A percentile compares a stretch with the other conserved stretches of the same genome.
phyloP scores from a whole-genome alignment of 1,140 invertebrate species.

The Cherax destructor region DNA sequence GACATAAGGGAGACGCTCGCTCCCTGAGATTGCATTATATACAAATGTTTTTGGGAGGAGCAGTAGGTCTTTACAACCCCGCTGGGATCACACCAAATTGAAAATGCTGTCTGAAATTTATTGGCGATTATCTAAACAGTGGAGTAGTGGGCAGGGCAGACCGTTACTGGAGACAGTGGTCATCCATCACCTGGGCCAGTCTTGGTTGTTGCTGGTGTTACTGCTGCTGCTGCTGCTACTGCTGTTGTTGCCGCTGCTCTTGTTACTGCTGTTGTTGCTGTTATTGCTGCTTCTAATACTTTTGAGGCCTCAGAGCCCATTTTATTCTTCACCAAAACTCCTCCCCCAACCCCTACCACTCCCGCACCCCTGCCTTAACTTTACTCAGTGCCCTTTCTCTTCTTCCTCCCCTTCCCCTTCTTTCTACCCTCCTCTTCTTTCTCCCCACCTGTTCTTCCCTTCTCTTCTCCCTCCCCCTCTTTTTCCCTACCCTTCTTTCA shows the following conservation, averaged over 20 bases:
- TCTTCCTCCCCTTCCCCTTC: neutral
- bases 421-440: neutral
- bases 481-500: neutral
- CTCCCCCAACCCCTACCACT: too few relatives aligned
- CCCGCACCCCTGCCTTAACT: too few relatives aligned
- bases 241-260: neutral
- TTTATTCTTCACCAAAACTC: neutral
- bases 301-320: neutral
- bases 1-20: too few relatives aligned
- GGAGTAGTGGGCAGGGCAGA: constrained; percentile 31
- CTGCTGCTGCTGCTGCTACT: neutral
- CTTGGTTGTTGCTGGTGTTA: neutral
- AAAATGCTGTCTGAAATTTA: constrained; percentile 64
- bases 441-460: neutral
- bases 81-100: constrained; percentile 51
- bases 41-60: constrained; percentile 21
- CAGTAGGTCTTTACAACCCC: constrained; percentile 41
- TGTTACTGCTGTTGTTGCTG: neutral
- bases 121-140: constrained; percentile 65
- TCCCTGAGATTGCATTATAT: constrained; percentile 23
- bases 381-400: neutral
- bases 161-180: constrained; percentile 38
- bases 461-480: neutral
- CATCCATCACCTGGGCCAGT: constrained; percentile 22
- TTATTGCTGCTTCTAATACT: neutral